Base-by-base conservation (phyloP, 1,140 invertebrate species). In the Cyrtorhinus lividipennis region DNA sequence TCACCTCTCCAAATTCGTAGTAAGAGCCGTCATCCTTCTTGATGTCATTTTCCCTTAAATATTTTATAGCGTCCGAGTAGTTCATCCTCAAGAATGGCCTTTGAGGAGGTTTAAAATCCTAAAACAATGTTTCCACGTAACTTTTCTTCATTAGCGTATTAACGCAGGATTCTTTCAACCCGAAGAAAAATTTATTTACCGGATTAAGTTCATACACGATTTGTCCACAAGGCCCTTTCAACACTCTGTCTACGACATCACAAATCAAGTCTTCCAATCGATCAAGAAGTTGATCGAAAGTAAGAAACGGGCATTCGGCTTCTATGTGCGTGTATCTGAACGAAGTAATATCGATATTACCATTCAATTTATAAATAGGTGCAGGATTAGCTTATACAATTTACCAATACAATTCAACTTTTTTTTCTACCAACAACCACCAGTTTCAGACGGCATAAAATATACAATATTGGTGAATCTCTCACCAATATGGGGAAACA, bases 1-100 rank as follows among this genome's bases (percentile, higher is more conserved):
- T 75, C 77, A 90, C 89, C 74, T 99, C 96, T 69, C 96, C 96
- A 78, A 95, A 97, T 79, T 98, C 93, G 75, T 98, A 99, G 72
- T 91, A 94, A 1, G 83, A 85, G 5, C 93, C 94, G 78, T 99
- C 95, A 22, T 98, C 95, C 74, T 99, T 99, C 2, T 85, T 95
- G 57, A 99, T 96, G 72, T 94, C 86, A 75, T 99, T 80, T 23
- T 87, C 84, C 70, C 87, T 90, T 1, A 99, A 76, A 78, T 92
- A 99, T 66, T 88, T 83, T 67, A 99, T 95, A 8, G 96, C 97
- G 66, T 98, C 93, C 0, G 75, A 76, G 73, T 99, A 99, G 67
- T 90, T 78, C 93, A 99, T 97, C 68, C 97, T 79, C 65, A 83
- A 84, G 73, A 99, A 99, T 22, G 96, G 96, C 69, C 80, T 83